These are phyloP conservation scores for Campoplex nolae DNA, from an alignment of 2,888 invertebrate species.

Conservation along the genomic window DNA sequence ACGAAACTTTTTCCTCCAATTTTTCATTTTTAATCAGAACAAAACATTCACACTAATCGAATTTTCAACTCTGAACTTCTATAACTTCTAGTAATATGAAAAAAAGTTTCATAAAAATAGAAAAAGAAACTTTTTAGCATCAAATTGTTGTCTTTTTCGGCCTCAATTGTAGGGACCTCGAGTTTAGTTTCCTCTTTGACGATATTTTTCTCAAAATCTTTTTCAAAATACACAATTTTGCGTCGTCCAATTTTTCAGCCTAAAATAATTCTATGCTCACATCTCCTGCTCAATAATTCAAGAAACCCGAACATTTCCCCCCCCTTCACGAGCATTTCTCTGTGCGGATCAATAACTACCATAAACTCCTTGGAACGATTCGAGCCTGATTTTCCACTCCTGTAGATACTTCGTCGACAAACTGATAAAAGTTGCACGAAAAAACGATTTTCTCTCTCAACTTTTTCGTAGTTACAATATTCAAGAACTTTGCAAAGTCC, in stretches of 20 bases:
- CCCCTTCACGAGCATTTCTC: neutral
- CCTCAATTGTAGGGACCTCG: too few species aligned
- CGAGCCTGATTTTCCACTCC: conserved; percentile 3
- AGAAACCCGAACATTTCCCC: conserved; percentile 16
- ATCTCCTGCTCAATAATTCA: conserved; percentile 58
- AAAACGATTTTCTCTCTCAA: neutral
- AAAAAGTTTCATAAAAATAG: too few species aligned
- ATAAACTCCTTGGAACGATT: conserved; percentile 28
- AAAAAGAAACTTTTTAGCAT: too few species aligned
- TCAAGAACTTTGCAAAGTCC: neutral
- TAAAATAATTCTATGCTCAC: conserved; percentile 1
- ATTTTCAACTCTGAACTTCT: neutral
- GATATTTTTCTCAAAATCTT: neutral
- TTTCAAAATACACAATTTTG: neutral
- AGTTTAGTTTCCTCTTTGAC: neutral
- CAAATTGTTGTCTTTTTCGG: too few species aligned
- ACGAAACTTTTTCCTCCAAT: neutral
- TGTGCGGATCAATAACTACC: conserved; percentile 41
- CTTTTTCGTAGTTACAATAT: neutral
- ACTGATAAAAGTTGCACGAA: neutral
- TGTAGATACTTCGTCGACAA: neutral
- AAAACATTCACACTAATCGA: neutral
- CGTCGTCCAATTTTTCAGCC: neutral
- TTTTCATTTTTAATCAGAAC: neutral
- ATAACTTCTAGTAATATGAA: too few species aligned